Base-by-base conservation (phyloP, 1,140 invertebrate genomes). In the Palaemon carinicauda region DNA sequence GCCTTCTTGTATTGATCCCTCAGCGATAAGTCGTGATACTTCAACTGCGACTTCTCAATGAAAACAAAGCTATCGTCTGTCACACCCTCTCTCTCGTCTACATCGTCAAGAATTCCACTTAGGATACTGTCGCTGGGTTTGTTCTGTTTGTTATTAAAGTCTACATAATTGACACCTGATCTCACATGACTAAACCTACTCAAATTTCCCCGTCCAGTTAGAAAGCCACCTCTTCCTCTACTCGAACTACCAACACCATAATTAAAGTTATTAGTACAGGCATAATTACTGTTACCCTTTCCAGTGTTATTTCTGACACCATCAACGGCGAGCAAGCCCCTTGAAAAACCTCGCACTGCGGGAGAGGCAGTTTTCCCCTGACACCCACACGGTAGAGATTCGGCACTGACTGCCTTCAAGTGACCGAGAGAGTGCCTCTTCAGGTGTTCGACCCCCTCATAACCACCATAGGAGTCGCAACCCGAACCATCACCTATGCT, bases 371-470 rank as follows among this genome's bases (percentile, higher is more conserved):
- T 27, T 54, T 52, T n/a, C 24, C 41, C 53, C 19, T 60, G 19
- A 12, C 12, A 74, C 31, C 71, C 56, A 50, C 82, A 88, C 33
- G 84, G n/a, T 41, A 86, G 60, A 78, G 53, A 54, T 41, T 73
- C 74, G 29, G 52, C 73, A 80, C 56, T 53, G 81, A 50, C 78
- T 56, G 82, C 65, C 56, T 80, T 29, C 50, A 56, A 19, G 88
- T 82, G 85, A 60, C 56, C 51, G 56, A 87, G 77, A 79, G 88
- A 53, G 85, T 82, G 81, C 31, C 88, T 81, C 54, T 83, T 87
- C 21, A 89, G 87, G 80, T 89, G 88, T 50, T 87, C 86, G 31
- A 85, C 86, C 1, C 88, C 88, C 60, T 89, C 88, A 75, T 89
- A 89, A 51, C 88, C 88, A 17, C 81, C 53, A 65, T 56, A 89